Conservation (phyloP, 2,797 vertebrate species). For the Avahi laniger region DNA sequence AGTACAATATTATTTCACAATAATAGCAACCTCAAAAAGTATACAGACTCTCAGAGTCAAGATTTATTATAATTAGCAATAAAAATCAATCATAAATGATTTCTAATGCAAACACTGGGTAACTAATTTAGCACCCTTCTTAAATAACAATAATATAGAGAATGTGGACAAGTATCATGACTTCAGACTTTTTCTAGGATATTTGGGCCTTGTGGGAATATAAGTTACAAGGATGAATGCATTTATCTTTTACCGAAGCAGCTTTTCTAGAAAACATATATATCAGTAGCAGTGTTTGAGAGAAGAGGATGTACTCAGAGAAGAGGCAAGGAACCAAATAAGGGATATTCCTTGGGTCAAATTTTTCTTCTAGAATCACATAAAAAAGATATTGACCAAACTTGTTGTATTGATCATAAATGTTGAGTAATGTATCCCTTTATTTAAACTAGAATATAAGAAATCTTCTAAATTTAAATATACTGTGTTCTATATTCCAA, state of each 20-base stretch:
- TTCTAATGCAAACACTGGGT: not conserved
- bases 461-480: not conserved
- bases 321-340: not conserved
- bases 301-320: not conserved
- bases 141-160: not conserved
- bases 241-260: not conserved
- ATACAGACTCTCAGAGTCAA: not conserved
- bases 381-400: not conserved
- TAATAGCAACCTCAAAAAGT: not conserved
- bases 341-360: not conserved
- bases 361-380: not conserved
- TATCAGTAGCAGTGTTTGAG: not conserved
- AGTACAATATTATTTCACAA: not conserved
- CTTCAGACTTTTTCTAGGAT: not conserved
- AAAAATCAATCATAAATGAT: not conserved
- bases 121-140: not conserved
- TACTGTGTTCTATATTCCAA: not conserved
- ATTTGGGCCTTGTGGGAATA: not conserved
- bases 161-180: not conserved
- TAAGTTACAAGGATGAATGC: not conserved
- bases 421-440: not conserved
- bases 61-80: not conserved
- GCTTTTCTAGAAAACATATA: not conserved
- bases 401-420: not conserved
- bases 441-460: not conserved